phyloP scores from a whole-genome alignment of 2,797 vertebrate species.

The Nannoperca obscura region DNA sequence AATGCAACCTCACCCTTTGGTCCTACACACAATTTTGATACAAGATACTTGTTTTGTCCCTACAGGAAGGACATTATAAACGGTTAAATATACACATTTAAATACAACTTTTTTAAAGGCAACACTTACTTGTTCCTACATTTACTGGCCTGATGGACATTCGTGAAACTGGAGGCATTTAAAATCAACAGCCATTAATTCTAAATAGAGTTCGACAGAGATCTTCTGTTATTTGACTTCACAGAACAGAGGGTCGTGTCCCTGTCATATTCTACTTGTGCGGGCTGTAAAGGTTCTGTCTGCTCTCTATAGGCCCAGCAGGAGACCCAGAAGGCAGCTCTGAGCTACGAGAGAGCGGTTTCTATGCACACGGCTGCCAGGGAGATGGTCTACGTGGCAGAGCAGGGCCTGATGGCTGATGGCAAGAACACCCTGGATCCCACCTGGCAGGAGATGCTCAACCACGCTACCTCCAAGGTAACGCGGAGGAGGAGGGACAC shows the following conservation, averaged over 20 bases:
- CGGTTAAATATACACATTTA: background rate
- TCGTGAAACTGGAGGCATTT: background rate
- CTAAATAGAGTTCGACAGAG: background rate
- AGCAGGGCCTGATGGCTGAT: slow-evolving; percentile 94
- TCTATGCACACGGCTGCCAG: slow-evolving; percentile 95
- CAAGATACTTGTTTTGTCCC: background rate
- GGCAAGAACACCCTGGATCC: slow-evolving; percentile 93
- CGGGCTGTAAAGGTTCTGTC: slow-evolving; percentile 44
- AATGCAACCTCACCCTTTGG: background rate
- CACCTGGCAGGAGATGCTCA: slow-evolving; percentile 98
- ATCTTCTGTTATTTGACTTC: background rate
- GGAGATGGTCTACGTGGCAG: slow-evolving; percentile 97
- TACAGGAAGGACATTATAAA: background rate
- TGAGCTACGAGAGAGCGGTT: slow-evolving; percentile 93
- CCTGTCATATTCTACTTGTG: slow-evolving; percentile 7
- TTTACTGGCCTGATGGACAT: background rate
- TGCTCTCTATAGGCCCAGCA: slow-evolving; percentile 90
- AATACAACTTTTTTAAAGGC: background rate
- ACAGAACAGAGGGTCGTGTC: background rate
- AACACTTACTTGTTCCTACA: background rate
- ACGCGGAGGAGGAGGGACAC: background rate
- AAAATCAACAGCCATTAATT: background rate
- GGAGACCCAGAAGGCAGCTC: slow-evolving; percentile 94
- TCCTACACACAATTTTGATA: slow-evolving; percentile 14
- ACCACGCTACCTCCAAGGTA: slow-evolving; percentile 95